Conservation (phyloP, 37 sponge, comb jelly and placozoan species). For the Eunapius fragilis region DNA sequence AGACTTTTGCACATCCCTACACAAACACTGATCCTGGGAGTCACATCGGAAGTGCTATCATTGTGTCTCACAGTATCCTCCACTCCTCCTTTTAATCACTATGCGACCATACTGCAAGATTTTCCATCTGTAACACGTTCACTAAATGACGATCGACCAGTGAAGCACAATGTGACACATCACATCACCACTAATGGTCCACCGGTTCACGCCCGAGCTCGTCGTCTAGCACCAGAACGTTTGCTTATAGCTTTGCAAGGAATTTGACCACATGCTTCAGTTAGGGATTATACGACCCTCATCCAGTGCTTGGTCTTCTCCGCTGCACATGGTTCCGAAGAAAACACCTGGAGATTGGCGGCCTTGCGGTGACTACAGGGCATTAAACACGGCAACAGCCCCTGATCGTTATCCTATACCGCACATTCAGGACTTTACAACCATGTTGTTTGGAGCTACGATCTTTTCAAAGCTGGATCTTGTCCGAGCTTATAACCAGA, state of each 20-base stretch:
- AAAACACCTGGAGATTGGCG: slow-evolving; percentile 55
- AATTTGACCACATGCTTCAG: slow-evolving; percentile 17
- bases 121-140: slow-evolving; percentile 12
- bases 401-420: slow-evolving; percentile 65
- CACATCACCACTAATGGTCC: slow-evolving; percentile 42
- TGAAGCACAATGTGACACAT: slow-evolving; percentile 32
- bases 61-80: too few relatives aligned
- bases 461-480: slow-evolving; percentile 55
- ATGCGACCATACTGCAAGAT: too few relatives aligned
- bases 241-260: slow-evolving; percentile 1
- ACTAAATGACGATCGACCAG: neutral
- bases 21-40: too few relatives aligned
- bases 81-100: too few relatives aligned
- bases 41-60: too few relatives aligned
- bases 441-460: slow-evolving; percentile 33
- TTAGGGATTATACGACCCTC: slow-evolving; percentile 36
- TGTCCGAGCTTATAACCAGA: slow-evolving; percentile 53
- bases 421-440: slow-evolving; percentile 62
- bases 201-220: slow-evolving; percentile 39
- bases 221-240: slow-evolving; percentile 36
- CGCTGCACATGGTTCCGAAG: slow-evolving; percentile 57
- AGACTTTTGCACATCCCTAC: too few relatives aligned
- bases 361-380: slow-evolving; percentile 68
- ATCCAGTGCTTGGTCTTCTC: slow-evolving; percentile 31
- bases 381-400: slow-evolving; percentile 50